Evolutionary conservation across 2,888 invertebrate species (phyloP), one percentile per base, ranked within the genome.

Genomic region (Netelia inedita): DNA sequence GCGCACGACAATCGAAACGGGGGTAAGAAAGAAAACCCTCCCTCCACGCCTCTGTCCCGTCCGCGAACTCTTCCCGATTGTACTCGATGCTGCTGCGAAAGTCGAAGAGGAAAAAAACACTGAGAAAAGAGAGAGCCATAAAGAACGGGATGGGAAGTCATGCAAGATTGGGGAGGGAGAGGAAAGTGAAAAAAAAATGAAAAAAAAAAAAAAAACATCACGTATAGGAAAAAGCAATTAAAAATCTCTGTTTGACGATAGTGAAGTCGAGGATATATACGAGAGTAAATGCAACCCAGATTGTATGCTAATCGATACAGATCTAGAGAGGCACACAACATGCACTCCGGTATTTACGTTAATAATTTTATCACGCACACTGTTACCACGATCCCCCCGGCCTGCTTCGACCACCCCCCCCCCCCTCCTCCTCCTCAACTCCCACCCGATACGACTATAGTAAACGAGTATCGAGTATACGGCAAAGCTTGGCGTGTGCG

Each of bases 331-430:
- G 71, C 79, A 69, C 79, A 80, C 83, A 88, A 88, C 90, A 90
- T 90, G 91, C 90, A 90, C 90, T 84, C 83, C 86, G 89, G 89
- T 90, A 90, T 91, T 91, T 91, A 89, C 91, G 88, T 89, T 91
- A 89, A 91, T 90, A 90, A 91, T 91, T 90, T 90, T 89, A 90
- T 91, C 90, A 91, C 90, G 90, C 89, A 88, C 82, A 79, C 84
- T 23, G 21, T 74, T 69, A 55, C 55, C 55, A 53, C 8, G 57
- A 9, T 11, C 69, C 14, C 14, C 21, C 21, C 16, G n/a, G 66
- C 46, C 11, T 11, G 1, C 28, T 28, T 28, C 28, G 28, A 28
- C 3, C 3, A 0, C 28, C 28, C 28, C 5, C 3, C 0, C 28
- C 28, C 2, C 28, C 28, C 23, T 1, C 23, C 1, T n/a, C n/a